phyloP scores from a whole-genome alignment of 2,797 vertebrate genomes.

The Tapirus indicus region DNA sequence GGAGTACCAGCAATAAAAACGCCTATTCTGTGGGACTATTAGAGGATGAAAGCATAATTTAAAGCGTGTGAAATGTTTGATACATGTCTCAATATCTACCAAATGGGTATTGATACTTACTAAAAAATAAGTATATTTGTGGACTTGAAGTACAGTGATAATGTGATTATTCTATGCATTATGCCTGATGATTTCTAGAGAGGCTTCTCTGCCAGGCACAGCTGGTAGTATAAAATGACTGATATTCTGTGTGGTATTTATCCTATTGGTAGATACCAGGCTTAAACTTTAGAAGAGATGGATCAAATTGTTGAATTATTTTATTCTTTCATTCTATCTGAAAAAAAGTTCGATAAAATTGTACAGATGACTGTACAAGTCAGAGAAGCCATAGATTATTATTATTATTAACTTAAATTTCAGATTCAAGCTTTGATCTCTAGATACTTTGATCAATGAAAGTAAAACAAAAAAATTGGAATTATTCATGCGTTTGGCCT shows the following conservation, averaged over 20 bases:
- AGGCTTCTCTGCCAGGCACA: not conserved
- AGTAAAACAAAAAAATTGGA: conserved; percentile 43
- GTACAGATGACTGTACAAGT: not conserved
- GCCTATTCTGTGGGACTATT: not conserved
- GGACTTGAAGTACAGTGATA: not conserved
- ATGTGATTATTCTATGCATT: not conserved
- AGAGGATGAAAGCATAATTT: not conserved
- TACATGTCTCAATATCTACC: not conserved
- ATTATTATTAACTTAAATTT: conserved; percentile 57
- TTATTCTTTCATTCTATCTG: conserved; percentile 38
- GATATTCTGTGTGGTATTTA: not conserved
- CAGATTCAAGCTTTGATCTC: conserved; percentile 53
- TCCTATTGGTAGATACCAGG: not conserved
- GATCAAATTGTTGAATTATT: conserved; percentile 32
- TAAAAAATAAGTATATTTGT: not conserved
- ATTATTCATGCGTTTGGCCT: conserved; percentile 55
- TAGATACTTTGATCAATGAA: conserved; percentile 57
- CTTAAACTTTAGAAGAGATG: conserved; percentile 1
- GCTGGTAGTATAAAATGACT: not conserved
- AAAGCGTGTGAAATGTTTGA: not conserved
- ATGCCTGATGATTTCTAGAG: not conserved
- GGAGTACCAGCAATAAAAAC: not conserved
- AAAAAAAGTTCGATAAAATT: conserved; percentile 1
- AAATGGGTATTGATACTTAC: not conserved
- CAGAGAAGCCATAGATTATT: conserved; percentile 14